These are phyloP conservation scores for Tautogolabrus adspersus DNA, from an alignment of 2,113 vertebrate genomes.

Conservation along the genomic window DNA sequence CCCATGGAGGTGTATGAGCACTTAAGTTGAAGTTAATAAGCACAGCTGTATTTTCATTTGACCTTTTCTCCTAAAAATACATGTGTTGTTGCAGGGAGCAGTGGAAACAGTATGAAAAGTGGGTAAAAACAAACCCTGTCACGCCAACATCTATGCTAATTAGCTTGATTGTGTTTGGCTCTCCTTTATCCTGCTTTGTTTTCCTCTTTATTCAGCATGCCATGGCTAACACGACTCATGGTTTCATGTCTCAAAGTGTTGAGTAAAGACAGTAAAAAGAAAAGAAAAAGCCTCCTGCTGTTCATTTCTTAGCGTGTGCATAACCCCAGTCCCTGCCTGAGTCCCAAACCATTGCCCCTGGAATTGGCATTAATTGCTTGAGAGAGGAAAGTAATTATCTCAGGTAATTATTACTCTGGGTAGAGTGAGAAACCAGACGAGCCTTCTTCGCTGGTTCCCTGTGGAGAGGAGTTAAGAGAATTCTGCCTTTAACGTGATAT, in stretches of 20 bases:
- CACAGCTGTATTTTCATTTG: not conserved
- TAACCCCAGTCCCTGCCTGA: constrained; percentile 55
- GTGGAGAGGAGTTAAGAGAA: constrained; percentile 71
- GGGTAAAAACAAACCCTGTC: constrained; percentile 10
- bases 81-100: constrained; percentile 2
- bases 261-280: constrained; percentile 50
- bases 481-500: constrained; percentile 81
- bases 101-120: constrained; percentile 6
- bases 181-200: not conserved
- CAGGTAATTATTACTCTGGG: constrained; percentile 86
- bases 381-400: constrained; percentile 86
- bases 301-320: constrained; percentile 58
- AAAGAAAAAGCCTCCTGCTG: constrained; percentile 59
- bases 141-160: constrained; percentile 34
- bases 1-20: not conserved
- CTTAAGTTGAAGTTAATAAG: constrained; percentile 5
- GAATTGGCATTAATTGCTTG: constrained; percentile 84
- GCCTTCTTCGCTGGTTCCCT: constrained; percentile 68
- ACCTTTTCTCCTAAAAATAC: not conserved
- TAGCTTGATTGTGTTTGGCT: constrained; percentile 19
- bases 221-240: constrained; percentile 8
- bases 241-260: constrained; percentile 62
- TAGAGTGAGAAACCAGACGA: constrained; percentile 79
- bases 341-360: constrained; percentile 73
- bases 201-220: not conserved